Conservation (phyloP, 2,888 invertebrate species). For the Lumbricus terrestris region DNA sequence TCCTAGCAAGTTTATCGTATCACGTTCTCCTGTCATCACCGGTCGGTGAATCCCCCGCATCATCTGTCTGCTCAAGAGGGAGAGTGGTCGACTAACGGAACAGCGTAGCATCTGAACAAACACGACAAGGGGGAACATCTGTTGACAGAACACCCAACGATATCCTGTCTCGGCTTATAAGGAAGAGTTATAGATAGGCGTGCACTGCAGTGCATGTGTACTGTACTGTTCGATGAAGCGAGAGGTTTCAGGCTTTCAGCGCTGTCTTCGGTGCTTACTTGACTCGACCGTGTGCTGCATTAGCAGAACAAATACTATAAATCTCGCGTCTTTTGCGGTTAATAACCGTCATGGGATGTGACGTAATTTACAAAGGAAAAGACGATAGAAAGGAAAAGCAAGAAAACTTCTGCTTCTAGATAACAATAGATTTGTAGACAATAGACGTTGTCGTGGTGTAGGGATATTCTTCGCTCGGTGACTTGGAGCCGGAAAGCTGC, state of each 20-base stretch:
- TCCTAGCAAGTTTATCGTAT: not conserved
- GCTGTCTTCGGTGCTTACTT: not conserved
- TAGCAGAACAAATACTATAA: not conserved
- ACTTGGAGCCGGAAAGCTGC: too few relatives aligned
- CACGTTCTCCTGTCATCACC: not conserved
- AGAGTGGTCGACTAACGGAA: not conserved
- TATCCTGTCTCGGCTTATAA: not conserved
- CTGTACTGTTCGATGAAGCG: not conserved
- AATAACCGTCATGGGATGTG: not conserved
- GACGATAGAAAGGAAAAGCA: not conserved
- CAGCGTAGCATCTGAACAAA: not conserved
- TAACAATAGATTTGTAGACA: too few relatives aligned
- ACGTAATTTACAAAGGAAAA: not conserved
- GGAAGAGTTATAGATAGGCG: not conserved
- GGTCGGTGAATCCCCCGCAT: not conserved
- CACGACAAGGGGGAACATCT: constrained; percentile 3
- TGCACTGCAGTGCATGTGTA: too few relatives aligned
- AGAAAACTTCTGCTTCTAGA: too few relatives aligned
- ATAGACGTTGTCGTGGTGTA: too few relatives aligned
- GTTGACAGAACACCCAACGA: not conserved
- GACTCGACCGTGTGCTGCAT: not conserved
- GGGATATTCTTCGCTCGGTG: too few relatives aligned
- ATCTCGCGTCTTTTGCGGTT: not conserved
- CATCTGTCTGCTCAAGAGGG: not conserved
- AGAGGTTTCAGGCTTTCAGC: not conserved